Evolutionary conservation across 2,113 vertebrate genomes (phyloP).

Genomic region (Aegithalos caudatus): DNA sequence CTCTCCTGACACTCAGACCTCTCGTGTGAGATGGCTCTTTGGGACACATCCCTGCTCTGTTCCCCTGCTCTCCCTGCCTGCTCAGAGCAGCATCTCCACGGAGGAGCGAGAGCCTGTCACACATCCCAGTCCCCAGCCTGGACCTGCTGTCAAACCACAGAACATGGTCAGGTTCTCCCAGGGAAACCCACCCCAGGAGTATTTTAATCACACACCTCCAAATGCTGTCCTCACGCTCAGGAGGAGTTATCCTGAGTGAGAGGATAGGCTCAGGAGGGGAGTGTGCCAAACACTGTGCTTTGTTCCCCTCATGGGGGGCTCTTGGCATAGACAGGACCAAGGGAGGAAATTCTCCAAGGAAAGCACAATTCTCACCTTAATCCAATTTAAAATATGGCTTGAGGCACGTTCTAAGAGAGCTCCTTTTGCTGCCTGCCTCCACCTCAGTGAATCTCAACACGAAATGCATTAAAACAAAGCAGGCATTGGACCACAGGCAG

Average conservation of each 20-base stretch:
- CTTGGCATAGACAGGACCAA: background rate
- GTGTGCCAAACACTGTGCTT: background rate
- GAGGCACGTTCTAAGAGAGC: background rate
- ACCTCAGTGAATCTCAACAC: background rate
- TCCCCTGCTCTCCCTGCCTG: no score
- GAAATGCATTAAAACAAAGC: background rate
- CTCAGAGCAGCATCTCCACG: background rate
- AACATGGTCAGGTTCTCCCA: background rate
- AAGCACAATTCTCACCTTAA: background rate
- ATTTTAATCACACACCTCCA: background rate
- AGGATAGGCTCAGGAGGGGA: background rate
- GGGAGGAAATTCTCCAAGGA: background rate
- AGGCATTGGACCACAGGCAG: background rate
- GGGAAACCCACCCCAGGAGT: background rate
- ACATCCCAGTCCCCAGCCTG: no score
- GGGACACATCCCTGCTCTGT: background rate
- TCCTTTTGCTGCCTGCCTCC: background rate
- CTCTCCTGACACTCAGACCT: background rate
- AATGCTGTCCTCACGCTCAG: background rate
- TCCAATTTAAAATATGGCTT: background rate
- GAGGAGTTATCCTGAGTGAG: background rate
- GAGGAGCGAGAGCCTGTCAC: background rate
- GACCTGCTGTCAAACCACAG: background rate
- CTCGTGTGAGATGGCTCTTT: background rate
- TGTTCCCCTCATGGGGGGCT: fast-evolving